Base-by-base conservation (phyloP, 2,113 vertebrate genomes). In the Engraulis encrasicolus region DNA sequence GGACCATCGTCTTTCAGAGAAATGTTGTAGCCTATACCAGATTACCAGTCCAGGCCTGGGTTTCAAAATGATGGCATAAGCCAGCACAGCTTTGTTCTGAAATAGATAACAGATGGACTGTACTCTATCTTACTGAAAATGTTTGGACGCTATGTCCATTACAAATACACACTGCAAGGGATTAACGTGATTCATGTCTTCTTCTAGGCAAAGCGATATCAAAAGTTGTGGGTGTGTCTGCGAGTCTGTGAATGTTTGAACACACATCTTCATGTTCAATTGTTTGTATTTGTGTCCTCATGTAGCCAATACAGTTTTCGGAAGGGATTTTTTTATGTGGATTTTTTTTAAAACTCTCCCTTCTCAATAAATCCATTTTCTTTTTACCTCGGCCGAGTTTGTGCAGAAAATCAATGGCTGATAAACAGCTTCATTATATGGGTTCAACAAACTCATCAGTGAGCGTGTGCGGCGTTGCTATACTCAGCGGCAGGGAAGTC, bases 401-500 rank as follows among this genome's bases (percentile, higher is more conserved):
- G 80, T 86, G 79, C 78, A 49, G 74, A 78, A 84, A 83, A 84
- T 84, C 40, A 77, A 85, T 81, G 82, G 38, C 40, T 71, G 85
- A 86, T 86, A 83, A 84, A 86, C 84, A 84, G 83, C 85, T 58
- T 82, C 79, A 80, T 86, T 84, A 66, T 31, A 27, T 38, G 74
- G 81, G 50, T 82, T 78, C 50, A 61, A 79, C 40, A 83, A 74
- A 81, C 79, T 82, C n/a, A 48, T 58, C 74, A 81, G 37, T 79
- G 54, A 79, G 78, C 81, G 74, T 50, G 12, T 11, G n/a, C n/a
- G n/a, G n/a, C 23, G 66, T 78, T 80, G 83, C 37, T 78, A 80
- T 50, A 38, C 79, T 80, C 81, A 27, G 15, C 34, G 77, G 23
- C n/a, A n/a, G n/a, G n/a, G n/a, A n/a, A n/a, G n/a, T n/a, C n/a